Base-by-base conservation (phyloP, 2,113 vertebrate genomes). In the Typhlomys cinereus region DNA sequence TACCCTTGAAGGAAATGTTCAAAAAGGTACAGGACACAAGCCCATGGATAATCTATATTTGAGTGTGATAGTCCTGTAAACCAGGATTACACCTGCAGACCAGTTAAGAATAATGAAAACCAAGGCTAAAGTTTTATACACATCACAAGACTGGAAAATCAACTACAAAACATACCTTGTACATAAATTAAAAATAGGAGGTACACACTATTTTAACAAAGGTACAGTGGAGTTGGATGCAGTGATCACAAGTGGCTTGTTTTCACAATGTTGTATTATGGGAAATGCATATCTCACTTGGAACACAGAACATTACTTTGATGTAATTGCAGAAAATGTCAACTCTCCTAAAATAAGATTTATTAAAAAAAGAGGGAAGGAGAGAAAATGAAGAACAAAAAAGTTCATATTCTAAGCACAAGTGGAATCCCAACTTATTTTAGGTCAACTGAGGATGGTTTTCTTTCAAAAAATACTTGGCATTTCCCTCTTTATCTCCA, bases 371-470 rank as follows among this genome's bases (percentile, higher is more conserved):
- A 76, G 41, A 25, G 13, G 74, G 31, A 39, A 46, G 90, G 31
- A 57, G n/a, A 44, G 31, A 34, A 44, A 59, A 34, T n/a, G 23
- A 61, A 21, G n/a, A 41, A 96, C 94, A 86, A 75, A 96, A 94
- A 95, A 44, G 31, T 79, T 89, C 48, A 88, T 52, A 48, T 92
- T 18, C 0, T 59, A 97, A 92, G 57, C 93, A 97, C 93, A 90
- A 95, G 92, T 94, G 85, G 69, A 96, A 91, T 59, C 25, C 90
- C 87, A 86, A 96, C 0, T 75, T 96, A 97, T 94, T 92, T 90
- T 96, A 97, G 97, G 95, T 97, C 95, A 98, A 97, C 96, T 95
- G 89, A 96, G 95, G 90, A 94, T 97, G 93, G 95, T 95, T 54
- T 80, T 95, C 44, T 70, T 92, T 92, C 41, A 86, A 94, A 85